A percentile compares a stretch with the other conserved stretches of the same genome.
phyloP scores from a whole-genome alignment of 2,797 vertebrate species.

The Xiphophorus birchmanni region DNA sequence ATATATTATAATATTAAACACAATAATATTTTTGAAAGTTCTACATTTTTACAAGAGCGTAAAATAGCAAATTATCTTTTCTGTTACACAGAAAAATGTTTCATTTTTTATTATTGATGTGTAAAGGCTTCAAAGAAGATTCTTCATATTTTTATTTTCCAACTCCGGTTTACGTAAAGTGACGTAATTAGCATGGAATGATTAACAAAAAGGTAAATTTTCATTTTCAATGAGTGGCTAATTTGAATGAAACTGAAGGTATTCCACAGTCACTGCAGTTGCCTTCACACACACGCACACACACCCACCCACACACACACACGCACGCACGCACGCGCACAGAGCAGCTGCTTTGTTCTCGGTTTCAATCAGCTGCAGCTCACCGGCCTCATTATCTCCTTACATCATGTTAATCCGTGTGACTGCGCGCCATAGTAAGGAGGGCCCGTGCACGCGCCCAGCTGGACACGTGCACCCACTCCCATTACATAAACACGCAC shows the following conservation, averaged over 20 bases:
- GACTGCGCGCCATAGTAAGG: slow-evolving; percentile 27
- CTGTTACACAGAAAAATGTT: background rate
- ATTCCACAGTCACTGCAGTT: background rate
- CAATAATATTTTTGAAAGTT: too few relatives aligned
- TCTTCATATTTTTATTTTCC: background rate
- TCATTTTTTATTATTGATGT: background rate
- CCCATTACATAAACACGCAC: background rate
- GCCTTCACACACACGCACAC: too few relatives aligned
- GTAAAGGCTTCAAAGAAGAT: background rate
- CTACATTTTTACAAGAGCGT: too few relatives aligned
- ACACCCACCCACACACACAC: too few relatives aligned
- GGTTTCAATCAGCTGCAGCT: slow-evolving; percentile 34
- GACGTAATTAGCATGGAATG: background rate
- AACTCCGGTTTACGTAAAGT: background rate
- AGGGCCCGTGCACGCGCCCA: slow-evolving; percentile 1
- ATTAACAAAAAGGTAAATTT: background rate
- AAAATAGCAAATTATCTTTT: background rate
- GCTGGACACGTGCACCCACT: slow-evolving; percentile 7
- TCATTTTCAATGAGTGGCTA: background rate
- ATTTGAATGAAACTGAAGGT: background rate
- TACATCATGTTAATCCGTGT: slow-evolving; percentile 45
- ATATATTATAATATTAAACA: too few relatives aligned
- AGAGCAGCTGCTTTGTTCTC: slow-evolving; percentile 50
- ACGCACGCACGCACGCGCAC: background rate
- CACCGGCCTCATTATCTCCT: slow-evolving; percentile 48